Conservation (phyloP, 1,140 invertebrate species). For the Vanessa tameamea region DNA sequence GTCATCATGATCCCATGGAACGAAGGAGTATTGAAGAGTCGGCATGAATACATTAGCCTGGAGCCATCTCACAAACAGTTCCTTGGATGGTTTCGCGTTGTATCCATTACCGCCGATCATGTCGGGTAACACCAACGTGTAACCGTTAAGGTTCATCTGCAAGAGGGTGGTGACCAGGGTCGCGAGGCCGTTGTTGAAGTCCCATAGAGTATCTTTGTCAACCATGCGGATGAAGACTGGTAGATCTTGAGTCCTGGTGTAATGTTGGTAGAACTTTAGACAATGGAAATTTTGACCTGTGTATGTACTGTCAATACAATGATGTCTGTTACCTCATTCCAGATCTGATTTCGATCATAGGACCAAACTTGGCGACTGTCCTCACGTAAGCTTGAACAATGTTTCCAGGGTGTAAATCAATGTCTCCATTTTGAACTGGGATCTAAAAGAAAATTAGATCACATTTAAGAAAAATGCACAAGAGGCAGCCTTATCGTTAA, state of each 20-base stretch:
- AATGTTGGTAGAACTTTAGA: neutral
- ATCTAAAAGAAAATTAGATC: constrained; percentile 56
- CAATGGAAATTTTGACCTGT: neutral
- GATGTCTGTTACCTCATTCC: constrained; percentile 74
- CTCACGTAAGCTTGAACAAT: constrained; percentile 84
- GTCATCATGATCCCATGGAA: constrained; percentile 92
- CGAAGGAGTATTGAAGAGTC: constrained; percentile 91
- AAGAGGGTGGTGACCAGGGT: constrained; percentile 91
- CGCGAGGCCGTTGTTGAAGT: constrained; percentile 87
- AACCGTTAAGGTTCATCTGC: constrained; percentile 91
- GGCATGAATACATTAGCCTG: constrained; percentile 94
- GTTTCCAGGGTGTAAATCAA: constrained; percentile 82
- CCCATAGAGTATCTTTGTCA: constrained; percentile 92
- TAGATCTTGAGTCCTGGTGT: constrained; percentile 85
- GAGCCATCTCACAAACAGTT: constrained; percentile 94
- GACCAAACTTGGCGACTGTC: constrained; percentile 84
- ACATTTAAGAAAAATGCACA: no score
- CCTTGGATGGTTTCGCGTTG: constrained; percentile 83
- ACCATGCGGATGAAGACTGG: constrained; percentile 93
- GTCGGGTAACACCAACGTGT: constrained; percentile 92
- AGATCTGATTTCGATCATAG: constrained; percentile 87
- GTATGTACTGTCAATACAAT: neutral
- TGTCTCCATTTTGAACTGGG: constrained; percentile 76
- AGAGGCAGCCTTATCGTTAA: no score
- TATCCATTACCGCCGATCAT: constrained; percentile 96